Percentiles rank a stretch among this genome's conserved stretches.
These are phyloP conservation scores for Sus scrofa DNA, from an alignment of 2,113 vertebrate genomes.

Conservation along the genomic window DNA sequence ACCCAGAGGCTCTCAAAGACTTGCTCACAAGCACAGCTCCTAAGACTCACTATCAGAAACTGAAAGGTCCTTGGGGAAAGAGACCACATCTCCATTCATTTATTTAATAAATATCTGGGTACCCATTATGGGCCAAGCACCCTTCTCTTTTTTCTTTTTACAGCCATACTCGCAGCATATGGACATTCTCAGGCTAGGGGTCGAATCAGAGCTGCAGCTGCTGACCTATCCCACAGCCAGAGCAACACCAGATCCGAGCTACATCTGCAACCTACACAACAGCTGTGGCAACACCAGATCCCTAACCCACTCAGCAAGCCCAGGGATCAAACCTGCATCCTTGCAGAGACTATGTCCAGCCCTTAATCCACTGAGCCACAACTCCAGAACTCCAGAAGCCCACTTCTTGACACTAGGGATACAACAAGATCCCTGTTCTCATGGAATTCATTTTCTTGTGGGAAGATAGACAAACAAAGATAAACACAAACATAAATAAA, in stretches of 20 bases:
- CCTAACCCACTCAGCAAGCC: too few relatives aligned
- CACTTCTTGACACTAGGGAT: not conserved
- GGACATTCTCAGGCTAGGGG: too few relatives aligned
- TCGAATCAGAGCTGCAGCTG: too few relatives aligned
- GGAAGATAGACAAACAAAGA: conserved; percentile 8
- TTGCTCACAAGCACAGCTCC: not conserved
- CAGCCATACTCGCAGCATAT: too few relatives aligned
- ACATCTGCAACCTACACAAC: too few relatives aligned
- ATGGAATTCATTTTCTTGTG: not conserved
- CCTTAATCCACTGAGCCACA: too few relatives aligned
- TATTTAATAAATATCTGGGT: not conserved
- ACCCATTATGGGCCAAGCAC: not conserved
- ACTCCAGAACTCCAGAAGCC: not conserved
- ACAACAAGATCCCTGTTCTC: not conserved
- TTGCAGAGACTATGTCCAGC: too few relatives aligned
- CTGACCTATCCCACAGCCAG: too few relatives aligned
- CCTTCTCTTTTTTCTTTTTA: not conserved
- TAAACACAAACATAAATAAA: not conserved
- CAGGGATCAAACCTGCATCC: too few relatives aligned
- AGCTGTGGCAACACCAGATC: too few relatives aligned
- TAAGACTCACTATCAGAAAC: not conserved
- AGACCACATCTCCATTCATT: not conserved
- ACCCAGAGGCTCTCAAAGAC: not conserved
- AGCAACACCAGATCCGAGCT: too few relatives aligned
- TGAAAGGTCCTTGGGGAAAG: not conserved